These are phyloP conservation scores for Rhipidura dahli DNA, from an alignment of 2,113 vertebrate genomes.

Conservation along the genomic window DNA sequence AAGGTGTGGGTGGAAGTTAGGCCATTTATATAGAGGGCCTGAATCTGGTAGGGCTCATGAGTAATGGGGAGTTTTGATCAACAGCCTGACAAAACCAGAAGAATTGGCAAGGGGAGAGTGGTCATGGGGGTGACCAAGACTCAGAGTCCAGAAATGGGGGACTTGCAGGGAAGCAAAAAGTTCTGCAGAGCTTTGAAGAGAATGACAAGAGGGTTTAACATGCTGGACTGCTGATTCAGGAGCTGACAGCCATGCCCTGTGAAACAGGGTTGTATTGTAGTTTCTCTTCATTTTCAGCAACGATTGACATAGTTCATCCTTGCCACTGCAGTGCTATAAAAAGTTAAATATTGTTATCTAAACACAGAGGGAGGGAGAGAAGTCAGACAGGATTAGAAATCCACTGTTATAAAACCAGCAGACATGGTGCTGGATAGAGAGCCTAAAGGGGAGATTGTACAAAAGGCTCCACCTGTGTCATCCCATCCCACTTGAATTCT, in stretches of 20 bases:
- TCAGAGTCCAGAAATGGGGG: rapidly evolving
- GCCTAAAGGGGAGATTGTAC: neutral
- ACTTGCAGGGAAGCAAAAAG: neutral
- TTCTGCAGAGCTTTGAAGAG: neutral
- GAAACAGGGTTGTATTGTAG: rapidly evolving
- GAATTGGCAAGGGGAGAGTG: neutral
- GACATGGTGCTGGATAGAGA: neutral
- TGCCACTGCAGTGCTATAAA: slow-evolving; percentile 1
- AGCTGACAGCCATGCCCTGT: neutral
- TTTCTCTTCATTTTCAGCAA: neutral
- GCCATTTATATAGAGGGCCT: neutral
- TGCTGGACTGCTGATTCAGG: neutral
- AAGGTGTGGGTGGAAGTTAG: neutral
- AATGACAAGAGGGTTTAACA: neutral
- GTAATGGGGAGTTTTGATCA: neutral
- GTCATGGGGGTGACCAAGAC: neutral
- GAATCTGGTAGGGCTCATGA: neutral
- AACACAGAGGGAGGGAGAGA: neutral
- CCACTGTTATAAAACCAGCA: neutral
- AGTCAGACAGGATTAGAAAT: neutral
- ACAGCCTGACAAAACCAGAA: neutral
- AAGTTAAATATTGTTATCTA: slow-evolving; percentile 18
- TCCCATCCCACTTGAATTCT: neutral
- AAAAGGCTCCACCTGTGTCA: neutral
- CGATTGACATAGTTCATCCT: neutral